Conservation (phyloP, 2,888 invertebrate species). For the Oligia strigilis region DNA sequence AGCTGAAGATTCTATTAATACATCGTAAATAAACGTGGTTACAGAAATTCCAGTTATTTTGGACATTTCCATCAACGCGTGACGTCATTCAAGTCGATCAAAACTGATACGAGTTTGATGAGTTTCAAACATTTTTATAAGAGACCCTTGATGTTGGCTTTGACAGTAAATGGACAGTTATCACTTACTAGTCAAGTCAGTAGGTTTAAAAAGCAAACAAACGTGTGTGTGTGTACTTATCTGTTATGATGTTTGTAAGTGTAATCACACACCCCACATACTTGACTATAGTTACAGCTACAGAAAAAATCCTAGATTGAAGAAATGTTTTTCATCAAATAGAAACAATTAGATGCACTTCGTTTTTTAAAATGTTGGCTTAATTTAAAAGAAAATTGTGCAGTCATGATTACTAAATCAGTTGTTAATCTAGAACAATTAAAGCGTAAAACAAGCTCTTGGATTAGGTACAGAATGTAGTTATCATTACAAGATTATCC, state of each 20-base stretch:
- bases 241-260: conserved; percentile 1
- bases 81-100: conserved; percentile 51
- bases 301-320: not conserved
- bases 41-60: conserved; percentile 52
- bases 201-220: not conserved
- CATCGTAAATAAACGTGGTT: conserved; percentile 44
- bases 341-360: not conserved
- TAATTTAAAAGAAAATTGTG: not conserved
- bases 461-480: not conserved
- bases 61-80: conserved; percentile 36
- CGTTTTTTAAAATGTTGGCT: not conserved
- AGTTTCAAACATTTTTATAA: conserved; percentile 25
- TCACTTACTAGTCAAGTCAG: conserved; percentile 1
- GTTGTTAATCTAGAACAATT: not conserved
- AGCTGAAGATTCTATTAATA: conserved; percentile 44
- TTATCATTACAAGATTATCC: conserved; percentile 27
- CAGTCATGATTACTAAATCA: conserved; percentile 24
- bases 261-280: not conserved
- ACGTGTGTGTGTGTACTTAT: too few species aligned
- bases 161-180: conserved; percentile 8
- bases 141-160: conserved; percentile 2
- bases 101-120: conserved; percentile 38
- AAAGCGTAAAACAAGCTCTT: conserved; percentile 15
- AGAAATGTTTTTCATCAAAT: not conserved
- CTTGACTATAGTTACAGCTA: not conserved